Base-by-base conservation (phyloP, 2,797 vertebrate species). In the Geotrypetes seraphini region DNA sequence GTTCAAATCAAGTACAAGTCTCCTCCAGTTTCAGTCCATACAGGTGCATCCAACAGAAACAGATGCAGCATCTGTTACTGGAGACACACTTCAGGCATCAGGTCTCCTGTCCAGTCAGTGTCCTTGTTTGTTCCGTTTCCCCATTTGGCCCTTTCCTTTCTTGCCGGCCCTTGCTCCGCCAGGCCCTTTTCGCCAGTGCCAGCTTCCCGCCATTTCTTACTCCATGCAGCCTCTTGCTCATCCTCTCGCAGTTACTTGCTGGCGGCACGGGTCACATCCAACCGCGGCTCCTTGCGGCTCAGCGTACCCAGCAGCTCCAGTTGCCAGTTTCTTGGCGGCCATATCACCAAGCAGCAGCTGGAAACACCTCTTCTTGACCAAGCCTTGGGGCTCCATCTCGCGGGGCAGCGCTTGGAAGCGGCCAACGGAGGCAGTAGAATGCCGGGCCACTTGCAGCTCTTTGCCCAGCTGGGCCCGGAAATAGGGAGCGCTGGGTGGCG, bases 211-310 rank as follows among this genome's bases (percentile, higher is more conserved):
- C 36, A 24, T 4, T 40, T 53, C 43, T 73, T 85, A 54, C 64
- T 84, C 78, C 2, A 84, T 0, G 85, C 79, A 2, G 77, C 84
- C 33, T 92, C 88, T 3, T 78, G 42, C 12, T 97, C 92, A 16
- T 97, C 93, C 61, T 95, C 87, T 7, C 92, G 83, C 81, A 98
- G 83, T 63, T 96, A 92, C 35, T 84, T 89, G 48, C 92, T 95
- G 31, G 87, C 88, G 1, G 95, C 92, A n/a, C 75, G 88, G 12
- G 73, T 84, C 47, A 93, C 43, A 57, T 96, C 73, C 46, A 99
- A 22, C 6, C 64, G 73, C 3, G 93, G 87, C 33, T 65, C 90
- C 65, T 90, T 94, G 33, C 63, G 81, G 62, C 53, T 72, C 79
- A 99, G 78, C 25, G 79, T 3, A 8, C 83, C 81, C 26, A 94